These are phyloP conservation scores for Romanogobio albipinnatus DNA, from an alignment of 2,113 vertebrate species.

Conservation along the genomic window DNA sequence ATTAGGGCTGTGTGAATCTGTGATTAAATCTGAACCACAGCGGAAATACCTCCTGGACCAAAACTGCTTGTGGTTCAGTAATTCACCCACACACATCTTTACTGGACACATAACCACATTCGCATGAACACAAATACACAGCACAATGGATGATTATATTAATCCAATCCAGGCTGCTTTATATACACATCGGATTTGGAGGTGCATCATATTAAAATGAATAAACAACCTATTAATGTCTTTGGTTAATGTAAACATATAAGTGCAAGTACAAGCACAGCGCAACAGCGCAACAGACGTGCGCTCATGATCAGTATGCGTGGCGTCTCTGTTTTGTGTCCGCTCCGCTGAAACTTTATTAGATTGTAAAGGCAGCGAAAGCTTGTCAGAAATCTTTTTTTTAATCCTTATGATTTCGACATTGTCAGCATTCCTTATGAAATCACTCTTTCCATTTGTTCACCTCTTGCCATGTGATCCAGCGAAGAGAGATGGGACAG, in stretches of 20 bases:
- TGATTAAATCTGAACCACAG: conserved; percentile 22
- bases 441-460: conserved; percentile 74
- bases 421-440: conserved; percentile 60
- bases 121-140: conserved; percentile 21
- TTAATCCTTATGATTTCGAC: conserved; percentile 62
- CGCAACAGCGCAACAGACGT: not conserved
- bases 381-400: conserved; percentile 68
- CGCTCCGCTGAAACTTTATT: conserved; percentile 61
- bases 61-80: conserved; percentile 4
- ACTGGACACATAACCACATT: not conserved
- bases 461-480: conserved; percentile 66
- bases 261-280: conserved; percentile 31
- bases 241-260: conserved; percentile 16
- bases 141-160: conserved; percentile 31
- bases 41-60: not conserved
- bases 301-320: not conserved
- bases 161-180: not conserved
- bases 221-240: not conserved
- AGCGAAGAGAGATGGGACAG: conserved; percentile 26
- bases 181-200: not conserved
- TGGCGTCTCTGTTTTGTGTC: conserved; percentile 26
- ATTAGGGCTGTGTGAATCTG: conserved; percentile 37
- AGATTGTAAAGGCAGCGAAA: conserved; percentile 61
- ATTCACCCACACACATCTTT: conserved; percentile 27
- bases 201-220: not conserved